These are phyloP conservation scores for Takifugu bimaculatus DNA, from an alignment of 2,113 vertebrate genomes.

Conservation along the genomic window DNA sequence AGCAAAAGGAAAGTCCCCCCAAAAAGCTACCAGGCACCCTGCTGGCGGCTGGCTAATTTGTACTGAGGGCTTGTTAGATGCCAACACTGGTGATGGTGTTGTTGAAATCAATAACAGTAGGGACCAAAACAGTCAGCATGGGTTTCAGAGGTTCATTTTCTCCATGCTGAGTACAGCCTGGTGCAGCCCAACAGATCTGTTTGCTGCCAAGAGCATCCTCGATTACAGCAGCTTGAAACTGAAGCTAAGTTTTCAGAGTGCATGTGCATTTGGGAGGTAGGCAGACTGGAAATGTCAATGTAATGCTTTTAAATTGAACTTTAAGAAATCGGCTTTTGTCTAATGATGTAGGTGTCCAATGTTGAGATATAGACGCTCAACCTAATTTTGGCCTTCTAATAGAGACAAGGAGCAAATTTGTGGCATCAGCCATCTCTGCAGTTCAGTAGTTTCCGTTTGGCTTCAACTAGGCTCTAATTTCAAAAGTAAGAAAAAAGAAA, in stretches of 20 bases:
- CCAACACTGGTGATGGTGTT: constrained; percentile 63
- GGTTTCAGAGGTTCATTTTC: constrained; percentile 69
- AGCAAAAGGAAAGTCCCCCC: too few species aligned
- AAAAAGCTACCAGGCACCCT: constrained; percentile 49
- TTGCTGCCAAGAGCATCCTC: constrained; percentile 38
- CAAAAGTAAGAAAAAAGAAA: constrained; percentile 58
- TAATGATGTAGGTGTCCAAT: constrained; percentile 18
- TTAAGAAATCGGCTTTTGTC: too few species aligned
- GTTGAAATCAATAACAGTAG: constrained; percentile 66
- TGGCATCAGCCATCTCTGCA: constrained; percentile 64
- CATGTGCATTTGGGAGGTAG: neutral
- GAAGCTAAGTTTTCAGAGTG: constrained; percentile 3
- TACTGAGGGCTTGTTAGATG: constrained; percentile 58
- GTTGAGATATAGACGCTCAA: constrained; percentile 22
- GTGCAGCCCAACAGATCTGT: constrained; percentile 32
- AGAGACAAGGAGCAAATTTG: constrained; percentile 42
- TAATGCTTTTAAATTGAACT: too few species aligned
- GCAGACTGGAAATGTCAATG: too few species aligned
- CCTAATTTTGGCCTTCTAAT: constrained; percentile 48
- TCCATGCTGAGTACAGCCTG: constrained; percentile 72
- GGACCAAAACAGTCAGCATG: constrained; percentile 69
- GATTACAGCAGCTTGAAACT: constrained; percentile 18
- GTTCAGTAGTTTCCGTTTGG: constrained; percentile 74
- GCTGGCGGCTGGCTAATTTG: constrained; percentile 64
- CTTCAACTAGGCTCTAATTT: constrained; percentile 74